Evolutionary conservation across 1,140 invertebrate genomes (phyloP), one percentile per base, ranked within the genome.

Genomic region (Drosophila bocki): DNA sequence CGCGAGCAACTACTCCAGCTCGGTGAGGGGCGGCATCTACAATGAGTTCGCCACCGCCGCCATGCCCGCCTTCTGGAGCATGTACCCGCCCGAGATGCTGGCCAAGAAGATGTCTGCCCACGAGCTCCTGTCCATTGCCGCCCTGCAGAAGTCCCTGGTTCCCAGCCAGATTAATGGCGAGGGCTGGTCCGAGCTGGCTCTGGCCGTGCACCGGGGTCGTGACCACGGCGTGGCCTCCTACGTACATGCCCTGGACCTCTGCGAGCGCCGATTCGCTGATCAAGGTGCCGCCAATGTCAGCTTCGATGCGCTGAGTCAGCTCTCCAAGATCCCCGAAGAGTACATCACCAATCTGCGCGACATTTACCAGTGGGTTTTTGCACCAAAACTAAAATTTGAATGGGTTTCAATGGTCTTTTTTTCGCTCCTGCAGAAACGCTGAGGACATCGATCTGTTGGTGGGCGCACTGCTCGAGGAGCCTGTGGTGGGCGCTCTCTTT

Each of bases 161-260:
- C 82, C 78, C 15, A 91, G 93, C 19, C 83, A 77, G 48, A 92
- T 74, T 0, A 77, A 84, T 71, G 69, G 56, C 19, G 91, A 87
- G 45, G 91, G 91, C 19, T 94, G 94, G 94, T 93, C 95, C 86
- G 94, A 94, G 79, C 76, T 93, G 86, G 90, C 94, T 62, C 75
- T 95, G 75, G 92, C 95, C 58, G 91, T 96, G 15, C 95, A 96
- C 60, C 92, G 96, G 87, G 97, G 96, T 0, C 94, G 98, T 48
- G 99, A 99, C 93, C 98, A 99, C 90, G 99, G 98, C 0, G 93
- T 99, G 29, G 95, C 98, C 0, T 95, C 97, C 2, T 99, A 99
- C 91, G 94, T 96, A 1, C 94, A 96, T 32, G 91, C 88, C 3
- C 37, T 92, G 56, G 91, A 92, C 22, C 65, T 92, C 26, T 99